Conservation (phyloP, 2,113 vertebrate genomes). For the Pseudorhombus dupliciocellatus region DNA sequence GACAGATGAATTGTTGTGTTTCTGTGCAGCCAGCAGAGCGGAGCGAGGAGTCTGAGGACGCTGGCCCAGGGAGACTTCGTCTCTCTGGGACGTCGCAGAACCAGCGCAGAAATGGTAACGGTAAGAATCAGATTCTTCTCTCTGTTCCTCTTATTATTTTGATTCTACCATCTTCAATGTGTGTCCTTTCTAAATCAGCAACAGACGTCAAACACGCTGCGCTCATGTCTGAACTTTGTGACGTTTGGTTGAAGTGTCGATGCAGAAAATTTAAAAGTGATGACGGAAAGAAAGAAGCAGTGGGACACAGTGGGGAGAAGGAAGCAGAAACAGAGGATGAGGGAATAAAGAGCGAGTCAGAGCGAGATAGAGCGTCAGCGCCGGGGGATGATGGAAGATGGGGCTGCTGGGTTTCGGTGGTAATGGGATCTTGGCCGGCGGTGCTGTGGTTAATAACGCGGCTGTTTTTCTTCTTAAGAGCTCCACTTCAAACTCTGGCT, state of each 20-base stretch:
- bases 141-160: not conserved
- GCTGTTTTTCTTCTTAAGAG: constrained; percentile 72
- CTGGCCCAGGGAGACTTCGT: constrained; percentile 83
- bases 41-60: constrained; percentile 82
- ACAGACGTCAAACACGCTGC: too few relatives aligned
- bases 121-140: constrained; percentile 52
- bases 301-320: not conserved
- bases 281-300: not conserved
- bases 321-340: constrained; percentile 32
- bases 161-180: too few relatives aligned
- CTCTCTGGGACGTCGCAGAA: constrained; percentile 77
- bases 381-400: constrained; percentile 39
- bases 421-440: constrained; percentile 63
- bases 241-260: too few relatives aligned
- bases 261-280: not conserved
- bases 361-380: not conserved
- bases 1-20: too few relatives aligned
- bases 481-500: constrained; percentile 55
- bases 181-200: too few relatives aligned
- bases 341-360: not conserved
- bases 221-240: too few relatives aligned
- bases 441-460: constrained; percentile 55
- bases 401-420: constrained; percentile 50
- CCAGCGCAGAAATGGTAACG: constrained; percentile 70
- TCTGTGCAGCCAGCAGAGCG: constrained; percentile 70